Evolutionary conservation across 2,113 vertebrate species (phyloP).

Genomic region (Tringa solitaria): DNA sequence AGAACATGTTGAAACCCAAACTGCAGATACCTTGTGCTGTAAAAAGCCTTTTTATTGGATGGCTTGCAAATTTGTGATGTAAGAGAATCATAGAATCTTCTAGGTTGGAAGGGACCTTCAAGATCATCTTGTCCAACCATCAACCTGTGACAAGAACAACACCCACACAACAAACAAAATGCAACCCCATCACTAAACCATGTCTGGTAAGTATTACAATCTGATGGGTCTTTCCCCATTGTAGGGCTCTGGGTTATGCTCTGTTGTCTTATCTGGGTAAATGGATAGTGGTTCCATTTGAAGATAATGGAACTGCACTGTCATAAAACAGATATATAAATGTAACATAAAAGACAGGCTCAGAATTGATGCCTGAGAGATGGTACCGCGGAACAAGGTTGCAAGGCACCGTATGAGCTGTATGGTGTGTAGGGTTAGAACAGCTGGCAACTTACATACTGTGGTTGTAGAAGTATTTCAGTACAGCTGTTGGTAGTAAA

Average conservation of each 20-base stretch:
- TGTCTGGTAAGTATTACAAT: no score
- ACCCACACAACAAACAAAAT: no score
- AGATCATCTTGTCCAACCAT: no score
- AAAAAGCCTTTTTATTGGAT: background rate
- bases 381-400: background rate
- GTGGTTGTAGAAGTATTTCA: slow-evolving; percentile 33
- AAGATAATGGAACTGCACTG: background rate
- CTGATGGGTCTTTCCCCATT: background rate
- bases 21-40: background rate
- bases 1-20: background rate
- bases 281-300: background rate
- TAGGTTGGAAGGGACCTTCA: no score
- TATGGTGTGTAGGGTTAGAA: background rate
- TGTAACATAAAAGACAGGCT: background rate
- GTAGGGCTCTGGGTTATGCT: background rate
- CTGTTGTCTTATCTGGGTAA: background rate
- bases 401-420: background rate
- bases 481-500: slow-evolving; percentile 58
- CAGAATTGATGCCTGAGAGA: background rate
- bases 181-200: no score
- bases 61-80: background rate
- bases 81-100: no score
- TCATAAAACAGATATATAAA: background rate
- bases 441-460: slow-evolving; percentile 1
- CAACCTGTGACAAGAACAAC: no score